A percentile compares a stretch with the other conserved stretches of the same genome.
These are phyloP conservation scores for Megaceryle alcyon DNA, from an alignment of 2,797 vertebrate species.

Conservation along the genomic window DNA sequence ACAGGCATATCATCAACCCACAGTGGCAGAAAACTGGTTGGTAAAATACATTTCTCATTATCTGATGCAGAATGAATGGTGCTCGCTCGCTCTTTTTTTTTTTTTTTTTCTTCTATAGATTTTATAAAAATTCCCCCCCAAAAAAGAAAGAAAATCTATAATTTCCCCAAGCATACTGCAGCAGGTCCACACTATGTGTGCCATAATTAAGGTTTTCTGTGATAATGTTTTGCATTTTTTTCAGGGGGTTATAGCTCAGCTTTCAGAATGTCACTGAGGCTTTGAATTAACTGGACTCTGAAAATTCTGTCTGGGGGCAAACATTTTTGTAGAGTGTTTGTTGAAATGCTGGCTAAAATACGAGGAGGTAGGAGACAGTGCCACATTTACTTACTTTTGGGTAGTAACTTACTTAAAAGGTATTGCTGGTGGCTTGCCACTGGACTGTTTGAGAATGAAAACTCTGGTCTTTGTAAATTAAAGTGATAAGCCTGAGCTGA, in stretches of 20 bases:
- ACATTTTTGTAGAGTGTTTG: neutral
- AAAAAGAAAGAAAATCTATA: neutral
- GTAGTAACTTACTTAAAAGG: neutral
- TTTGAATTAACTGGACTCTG: neutral
- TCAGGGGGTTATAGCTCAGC: neutral
- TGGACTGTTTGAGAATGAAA: neutral
- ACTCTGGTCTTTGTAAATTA: neutral
- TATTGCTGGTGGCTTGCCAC: neutral
- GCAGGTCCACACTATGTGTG: neutral
- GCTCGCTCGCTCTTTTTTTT: neutral
- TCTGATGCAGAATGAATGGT: slow-evolving; percentile 83
- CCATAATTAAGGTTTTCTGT: slow-evolving; percentile 58
- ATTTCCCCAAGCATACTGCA: slow-evolving; percentile 31
- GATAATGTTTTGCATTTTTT: slow-evolving; percentile 35
- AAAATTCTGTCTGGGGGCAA: neutral
- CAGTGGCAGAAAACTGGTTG: slow-evolving; percentile 84
- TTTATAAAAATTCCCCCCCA: slow-evolving; percentile 33
- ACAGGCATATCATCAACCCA: slow-evolving; percentile 85
- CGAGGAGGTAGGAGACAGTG: neutral
- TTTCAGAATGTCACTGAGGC: neutral
- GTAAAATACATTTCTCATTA: slow-evolving; percentile 91
- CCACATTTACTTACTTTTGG: neutral
- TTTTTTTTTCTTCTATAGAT: neutral
- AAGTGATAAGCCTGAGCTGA: neutral
- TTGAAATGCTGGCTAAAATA: neutral